phyloP scores from a whole-genome alignment of 2,113 vertebrate genomes.

The Heteronetta atricapilla region DNA sequence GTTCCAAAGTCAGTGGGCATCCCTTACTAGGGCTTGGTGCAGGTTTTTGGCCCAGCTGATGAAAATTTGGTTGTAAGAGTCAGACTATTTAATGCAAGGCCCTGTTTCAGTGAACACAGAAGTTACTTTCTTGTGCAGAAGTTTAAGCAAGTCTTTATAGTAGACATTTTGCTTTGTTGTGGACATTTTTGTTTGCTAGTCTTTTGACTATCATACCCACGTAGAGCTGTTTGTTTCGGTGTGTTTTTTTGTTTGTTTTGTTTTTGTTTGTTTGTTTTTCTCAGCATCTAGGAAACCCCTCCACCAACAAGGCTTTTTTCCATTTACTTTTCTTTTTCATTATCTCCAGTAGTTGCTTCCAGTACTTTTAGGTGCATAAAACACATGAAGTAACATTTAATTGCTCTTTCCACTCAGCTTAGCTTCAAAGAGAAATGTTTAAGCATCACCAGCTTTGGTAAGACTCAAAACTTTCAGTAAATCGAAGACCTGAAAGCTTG shows the following conservation, averaged over 20 bases:
- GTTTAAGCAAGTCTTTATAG: not conserved
- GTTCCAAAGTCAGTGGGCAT: not conserved
- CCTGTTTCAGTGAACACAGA: not conserved
- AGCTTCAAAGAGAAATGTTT: conserved; percentile 35
- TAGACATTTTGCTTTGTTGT: not conserved
- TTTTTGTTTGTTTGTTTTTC: not conserved
- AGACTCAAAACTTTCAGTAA: not conserved
- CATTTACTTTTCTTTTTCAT: not conserved
- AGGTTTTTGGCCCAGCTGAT: not conserved
- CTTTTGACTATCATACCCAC: not conserved
- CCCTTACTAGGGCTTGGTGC: not conserved
- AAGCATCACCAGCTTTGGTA: not conserved
- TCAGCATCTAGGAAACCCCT: not conserved
- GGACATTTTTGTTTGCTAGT: not conserved
- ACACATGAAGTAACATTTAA: not conserved
- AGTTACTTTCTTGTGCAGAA: not conserved
- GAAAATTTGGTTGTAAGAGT: not conserved
- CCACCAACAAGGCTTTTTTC: not conserved
- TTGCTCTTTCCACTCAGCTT: conserved; percentile 17
- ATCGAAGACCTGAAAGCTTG: conserved; percentile 2
- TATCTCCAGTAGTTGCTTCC: not conserved
- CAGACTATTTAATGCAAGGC: not conserved
- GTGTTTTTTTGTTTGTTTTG: too few species aligned
- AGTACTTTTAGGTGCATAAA: not conserved
- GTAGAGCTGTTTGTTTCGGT: not conserved